Evolutionary conservation across 1,140 invertebrate species (phyloP).

Genomic region (Zaprionus inermis): DNA sequence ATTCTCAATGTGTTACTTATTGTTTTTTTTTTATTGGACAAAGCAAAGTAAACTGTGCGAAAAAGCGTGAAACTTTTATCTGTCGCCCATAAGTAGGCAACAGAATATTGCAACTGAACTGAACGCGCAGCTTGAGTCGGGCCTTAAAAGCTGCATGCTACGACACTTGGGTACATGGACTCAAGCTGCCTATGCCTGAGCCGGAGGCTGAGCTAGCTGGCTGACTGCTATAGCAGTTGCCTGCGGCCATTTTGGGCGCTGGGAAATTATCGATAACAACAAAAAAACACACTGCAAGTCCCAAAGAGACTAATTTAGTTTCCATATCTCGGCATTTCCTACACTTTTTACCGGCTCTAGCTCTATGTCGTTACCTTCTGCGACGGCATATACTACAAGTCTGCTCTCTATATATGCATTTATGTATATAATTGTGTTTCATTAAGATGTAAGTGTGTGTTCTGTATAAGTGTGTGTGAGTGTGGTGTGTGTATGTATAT

Average conservation of each 20-base stretch:
- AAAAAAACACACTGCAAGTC: no score
- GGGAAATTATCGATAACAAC: no score
- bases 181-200: background rate
- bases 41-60: constrained; percentile 70
- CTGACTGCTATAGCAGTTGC: background rate
- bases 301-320: background rate
- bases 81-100: constrained; percentile 27
- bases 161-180: no score
- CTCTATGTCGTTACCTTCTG: no score
- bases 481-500: constrained; percentile 44
- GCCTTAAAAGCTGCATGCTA: background rate
- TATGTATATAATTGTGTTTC: background rate
- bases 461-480: background rate
- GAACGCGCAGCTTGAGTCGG: background rate
- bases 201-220: background rate
- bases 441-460: background rate
- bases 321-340: background rate
- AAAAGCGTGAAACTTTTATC: constrained; percentile 21
- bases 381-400: constrained; percentile 3
- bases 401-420: background rate
- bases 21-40: constrained; percentile 33
- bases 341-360: background rate
- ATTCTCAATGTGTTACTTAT: constrained; percentile 8
- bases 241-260: background rate
- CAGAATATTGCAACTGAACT: constrained; percentile 18